phyloP scores from a whole-genome alignment of 1,140 invertebrate species.

The Bombyx mandarina region DNA sequence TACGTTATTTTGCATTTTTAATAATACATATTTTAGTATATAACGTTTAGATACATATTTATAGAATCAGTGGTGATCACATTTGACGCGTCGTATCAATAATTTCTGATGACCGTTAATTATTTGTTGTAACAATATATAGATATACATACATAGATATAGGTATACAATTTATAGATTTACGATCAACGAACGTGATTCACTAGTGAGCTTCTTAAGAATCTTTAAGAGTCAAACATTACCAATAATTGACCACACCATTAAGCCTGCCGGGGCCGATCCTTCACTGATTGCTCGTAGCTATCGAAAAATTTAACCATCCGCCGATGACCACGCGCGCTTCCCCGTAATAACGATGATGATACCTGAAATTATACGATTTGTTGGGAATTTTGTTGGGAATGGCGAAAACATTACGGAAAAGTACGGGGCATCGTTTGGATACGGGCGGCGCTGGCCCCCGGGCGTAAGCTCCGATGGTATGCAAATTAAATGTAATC shows the following conservation, averaged over 20 bases:
- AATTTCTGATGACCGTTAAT: conserved; percentile 3
- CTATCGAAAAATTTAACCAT: conserved; percentile 62
- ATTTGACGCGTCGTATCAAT: conserved; percentile 25
- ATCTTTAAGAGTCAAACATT: conserved; percentile 62
- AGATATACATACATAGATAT: no score
- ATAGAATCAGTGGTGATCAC: background rate
- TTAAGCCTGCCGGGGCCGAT: conserved; percentile 50
- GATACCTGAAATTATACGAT: conserved; percentile 67
- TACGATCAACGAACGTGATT: conserved; percentile 16
- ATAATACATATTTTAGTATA: background rate
- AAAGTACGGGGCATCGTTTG: conserved; percentile 62
- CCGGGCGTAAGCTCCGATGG: conserved; percentile 38
- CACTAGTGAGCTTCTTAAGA: conserved; percentile 55
- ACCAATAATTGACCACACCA: conserved; percentile 64
- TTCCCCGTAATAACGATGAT: conserved; percentile 66
- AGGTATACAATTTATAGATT: no score
- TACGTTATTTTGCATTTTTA: background rate
- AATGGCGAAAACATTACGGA: conserved; percentile 70
- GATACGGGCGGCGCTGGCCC: conserved; percentile 34
- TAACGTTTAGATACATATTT: no score
- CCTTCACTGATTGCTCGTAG: conserved; percentile 65
- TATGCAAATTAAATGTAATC: conserved; percentile 70
- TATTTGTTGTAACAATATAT: background rate
- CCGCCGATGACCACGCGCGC: conserved; percentile 46
- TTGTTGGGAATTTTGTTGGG: conserved; percentile 68